Evolutionary conservation across 37 sponge, comb jelly and placozoan species (phyloP).

Genomic region (Mnemiopsis leidyi): DNA sequence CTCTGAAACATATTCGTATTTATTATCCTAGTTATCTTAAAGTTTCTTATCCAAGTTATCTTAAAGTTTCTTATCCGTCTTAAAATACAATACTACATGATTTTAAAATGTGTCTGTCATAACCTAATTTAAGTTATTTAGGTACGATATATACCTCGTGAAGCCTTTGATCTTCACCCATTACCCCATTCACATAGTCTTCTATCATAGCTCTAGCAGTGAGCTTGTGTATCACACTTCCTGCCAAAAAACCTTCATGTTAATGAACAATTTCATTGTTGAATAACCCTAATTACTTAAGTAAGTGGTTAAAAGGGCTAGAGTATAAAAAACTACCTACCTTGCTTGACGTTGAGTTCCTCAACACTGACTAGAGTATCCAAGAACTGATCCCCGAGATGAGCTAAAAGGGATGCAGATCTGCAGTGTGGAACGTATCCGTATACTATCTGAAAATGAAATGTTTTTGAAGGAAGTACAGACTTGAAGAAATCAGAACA

Average conservation of each 20-base stretch:
- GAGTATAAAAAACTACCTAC: conserved; percentile 65
- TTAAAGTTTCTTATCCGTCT: no score
- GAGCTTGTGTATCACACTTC: conserved; percentile 81
- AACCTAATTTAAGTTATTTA: neutral
- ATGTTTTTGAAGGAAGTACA: no score
- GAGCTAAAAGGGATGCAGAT: conserved; percentile 82
- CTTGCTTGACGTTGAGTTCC: conserved; percentile 83
- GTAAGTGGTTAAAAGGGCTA: no score
- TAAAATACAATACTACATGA: no score
- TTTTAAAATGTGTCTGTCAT: no score
- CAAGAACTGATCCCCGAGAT: conserved; percentile 85
- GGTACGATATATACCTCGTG: conserved; percentile 77
- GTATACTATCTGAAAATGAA: conserved; percentile 72
- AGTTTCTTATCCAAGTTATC: no score
- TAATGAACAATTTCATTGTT: no score
- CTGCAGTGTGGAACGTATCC: conserved; percentile 91
- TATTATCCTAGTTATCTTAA: no score
- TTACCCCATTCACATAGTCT: conserved; percentile 89
- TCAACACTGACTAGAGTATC: conserved; percentile 86
- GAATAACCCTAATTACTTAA: no score
- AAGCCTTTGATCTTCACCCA: conserved; percentile 75
- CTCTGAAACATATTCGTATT: conserved; percentile 43
- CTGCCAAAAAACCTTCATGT: no score
- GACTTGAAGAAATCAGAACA: no score
- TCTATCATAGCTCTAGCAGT: conserved; percentile 93